Percentiles rank a stretch among this genome's conserved stretches.
These are phyloP conservation scores for Anagyrus pseudococci DNA, from an alignment of 2,888 invertebrate species.

Conservation along the genomic window DNA sequence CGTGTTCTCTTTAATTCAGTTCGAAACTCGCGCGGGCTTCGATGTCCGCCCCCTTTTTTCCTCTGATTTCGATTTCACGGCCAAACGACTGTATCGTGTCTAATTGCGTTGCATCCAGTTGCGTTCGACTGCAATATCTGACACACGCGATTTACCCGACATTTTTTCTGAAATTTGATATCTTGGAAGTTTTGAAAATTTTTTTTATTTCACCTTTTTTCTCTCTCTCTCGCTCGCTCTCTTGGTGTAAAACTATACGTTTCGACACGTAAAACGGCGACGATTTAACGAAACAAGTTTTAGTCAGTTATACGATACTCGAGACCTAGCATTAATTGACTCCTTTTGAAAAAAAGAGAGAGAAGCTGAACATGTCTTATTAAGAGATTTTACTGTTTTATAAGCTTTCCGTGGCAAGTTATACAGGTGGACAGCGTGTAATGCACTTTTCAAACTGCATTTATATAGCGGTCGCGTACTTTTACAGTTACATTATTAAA, in stretches of 20 bases:
- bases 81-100: too few species aligned
- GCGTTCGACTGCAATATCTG: too few species aligned
- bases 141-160: too few species aligned
- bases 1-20: background rate
- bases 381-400: background rate
- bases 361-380: background rate
- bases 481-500: background rate
- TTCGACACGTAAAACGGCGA: background rate
- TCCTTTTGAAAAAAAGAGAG: background rate
- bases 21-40: background rate
- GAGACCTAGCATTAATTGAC: background rate
- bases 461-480: background rate
- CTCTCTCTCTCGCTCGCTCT: too few species aligned
- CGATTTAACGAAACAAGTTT: background rate
- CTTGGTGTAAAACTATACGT: background rate
- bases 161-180: background rate
- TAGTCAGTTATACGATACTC: background rate
- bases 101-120: too few species aligned
- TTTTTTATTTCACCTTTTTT: too few species aligned
- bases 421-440: background rate
- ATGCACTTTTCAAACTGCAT: background rate
- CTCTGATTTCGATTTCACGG: background rate
- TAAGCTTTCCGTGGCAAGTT: background rate
- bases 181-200: too few species aligned
- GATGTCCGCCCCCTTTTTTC: background rate